Evolutionary conservation across 2,797 vertebrate genomes (phyloP).

Genomic region (Gallirallus australis): DNA sequence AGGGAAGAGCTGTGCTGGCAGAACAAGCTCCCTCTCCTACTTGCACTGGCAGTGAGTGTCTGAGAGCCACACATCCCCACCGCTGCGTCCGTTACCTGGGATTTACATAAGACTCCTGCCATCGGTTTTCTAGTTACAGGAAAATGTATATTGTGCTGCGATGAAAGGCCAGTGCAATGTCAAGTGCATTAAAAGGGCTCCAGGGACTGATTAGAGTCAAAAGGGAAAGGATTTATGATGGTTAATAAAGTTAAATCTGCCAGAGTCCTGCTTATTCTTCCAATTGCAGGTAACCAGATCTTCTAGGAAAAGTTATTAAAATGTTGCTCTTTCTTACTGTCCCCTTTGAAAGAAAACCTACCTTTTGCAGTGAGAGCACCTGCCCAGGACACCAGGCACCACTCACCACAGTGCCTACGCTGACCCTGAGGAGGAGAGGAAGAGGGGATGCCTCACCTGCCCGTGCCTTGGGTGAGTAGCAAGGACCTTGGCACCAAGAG

Average conservation of each 20-base stretch:
- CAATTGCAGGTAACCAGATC: slow-evolving; percentile 8
- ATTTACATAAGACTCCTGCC: not conserved
- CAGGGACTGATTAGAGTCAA: slow-evolving; percentile 51
- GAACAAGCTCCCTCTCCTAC: not conserved
- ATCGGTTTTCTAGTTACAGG: slow-evolving; percentile 11
- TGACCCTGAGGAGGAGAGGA: not conserved
- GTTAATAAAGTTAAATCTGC: slow-evolving; percentile 52
- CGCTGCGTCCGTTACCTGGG: fast-evolving
- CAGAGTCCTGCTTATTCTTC: slow-evolving; percentile 14
- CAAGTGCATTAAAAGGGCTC: slow-evolving; percentile 57
- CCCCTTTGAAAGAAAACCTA: not conserved
- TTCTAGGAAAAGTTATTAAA: slow-evolving; percentile 21
- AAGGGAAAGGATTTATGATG: slow-evolving; percentile 63
- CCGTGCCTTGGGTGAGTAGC: not conserved
- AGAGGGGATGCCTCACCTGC: not conserved
- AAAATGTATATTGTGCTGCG: slow-evolving; percentile 55
- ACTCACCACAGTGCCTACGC: fast-evolving
- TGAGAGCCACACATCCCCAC: not conserved
- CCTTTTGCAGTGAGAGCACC: not conserved
- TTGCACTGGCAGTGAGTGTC: fast-evolving
- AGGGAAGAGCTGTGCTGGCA: not conserved
- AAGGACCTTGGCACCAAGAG: not conserved
- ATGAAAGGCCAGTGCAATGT: slow-evolving; percentile 53
- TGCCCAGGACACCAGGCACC: not conserved
- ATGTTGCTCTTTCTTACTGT: not conserved